Evolutionary conservation across 1,140 invertebrate species (phyloP), one percentile per base, ranked within the genome.

Genomic region (Penaeus vannamei): DNA sequence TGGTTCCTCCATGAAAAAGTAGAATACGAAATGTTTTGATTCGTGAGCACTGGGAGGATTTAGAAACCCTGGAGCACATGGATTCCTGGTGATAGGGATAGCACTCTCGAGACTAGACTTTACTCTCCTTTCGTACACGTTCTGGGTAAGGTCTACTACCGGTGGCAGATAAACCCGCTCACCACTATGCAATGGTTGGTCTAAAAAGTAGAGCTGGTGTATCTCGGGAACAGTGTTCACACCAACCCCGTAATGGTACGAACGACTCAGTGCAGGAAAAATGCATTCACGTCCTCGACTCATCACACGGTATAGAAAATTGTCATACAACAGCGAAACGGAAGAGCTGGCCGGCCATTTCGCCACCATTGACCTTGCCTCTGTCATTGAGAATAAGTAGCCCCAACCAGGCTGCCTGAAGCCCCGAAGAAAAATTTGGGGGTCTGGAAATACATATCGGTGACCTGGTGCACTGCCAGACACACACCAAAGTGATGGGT

Each of bases 351-450:
- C 77, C 23, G 86, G 86, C 80, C 82, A 81, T 46, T 80, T 69
- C 26, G 61, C 62, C 60, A 82, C 83, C 29, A 61, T 72, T 59
- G 46, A 26, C 23, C 72, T 61, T 7, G 77, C 90, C 22, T 88
- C 86, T 26, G 29, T 46, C 20, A 64, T 81, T 42, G 29, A 62
- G 26, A 91, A 26, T 46, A 91, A 61, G 60, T 69, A 91, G 29
- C 90, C 90, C 90, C 90, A 91, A 36, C 90, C 90, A 61, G 90
- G 83, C 26, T 91, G 90, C n/a, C 90, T 53, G 14, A 59, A 79
- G 19, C 64, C 82, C 14, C 90, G 72, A 12, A 85, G 36, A 26
- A 91, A 36, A 17, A 61, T 23, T 22, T n/a, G 23, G 5, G 90
- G 90, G 46, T 88, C 90, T 20, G 46, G 29, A 12, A 72, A 29